A percentile compares a stretch with the other conserved stretches of the same genome.
These are phyloP conservation scores for Prionchulus punctatus DNA, from an alignment of 2,888 invertebrate species.

Conservation along the genomic window DNA sequence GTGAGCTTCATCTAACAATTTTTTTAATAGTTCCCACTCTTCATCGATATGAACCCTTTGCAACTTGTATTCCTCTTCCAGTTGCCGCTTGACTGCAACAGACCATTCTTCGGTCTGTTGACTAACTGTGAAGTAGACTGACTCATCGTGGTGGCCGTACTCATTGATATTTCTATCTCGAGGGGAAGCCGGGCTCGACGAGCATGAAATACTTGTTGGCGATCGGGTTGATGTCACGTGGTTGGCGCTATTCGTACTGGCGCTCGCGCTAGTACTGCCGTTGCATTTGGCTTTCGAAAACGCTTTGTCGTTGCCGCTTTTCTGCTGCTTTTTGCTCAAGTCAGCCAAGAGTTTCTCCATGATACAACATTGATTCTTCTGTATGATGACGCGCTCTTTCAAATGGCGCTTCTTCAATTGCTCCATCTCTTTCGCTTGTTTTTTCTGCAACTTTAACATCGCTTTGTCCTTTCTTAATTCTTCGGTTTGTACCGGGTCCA, in stretches of 20 bases:
- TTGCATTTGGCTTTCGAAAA: too few species aligned
- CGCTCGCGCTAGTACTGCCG: too few species aligned
- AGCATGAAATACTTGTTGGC: too few species aligned
- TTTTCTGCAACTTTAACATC: slow-evolving; percentile 75
- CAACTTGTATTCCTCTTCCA: slow-evolving; percentile 55
- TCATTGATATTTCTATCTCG: too few species aligned
- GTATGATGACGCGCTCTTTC: slow-evolving; percentile 52
- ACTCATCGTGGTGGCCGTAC: too few species aligned
- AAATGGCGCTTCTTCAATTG: slow-evolving; percentile 43
- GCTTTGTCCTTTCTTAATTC: slow-evolving; percentile 63
- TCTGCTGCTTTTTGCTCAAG: slow-evolving; percentile 17
- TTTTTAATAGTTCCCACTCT: slow-evolving; percentile 45
- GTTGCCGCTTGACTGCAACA: slow-evolving; percentile 59
- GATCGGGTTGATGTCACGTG: too few species aligned
- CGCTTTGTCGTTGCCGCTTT: too few species aligned
- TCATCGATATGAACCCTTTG: slow-evolving; percentile 49
- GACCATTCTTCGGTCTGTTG: slow-evolving; percentile 92
- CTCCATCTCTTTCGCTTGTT: slow-evolving; percentile 88
- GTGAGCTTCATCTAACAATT: slow-evolving; percentile 67
- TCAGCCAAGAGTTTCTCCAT: slow-evolving; percentile 26
- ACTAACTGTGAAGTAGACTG: slow-evolving; percentile 54
- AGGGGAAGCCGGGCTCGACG: too few species aligned
- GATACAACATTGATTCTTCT: slow-evolving; percentile 43
- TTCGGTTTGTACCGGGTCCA: slow-evolving; percentile 77
- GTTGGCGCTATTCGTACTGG: too few species aligned